Evolutionary conservation across 2,113 vertebrate species (phyloP).

Genomic region (Alosa alosa): DNA sequence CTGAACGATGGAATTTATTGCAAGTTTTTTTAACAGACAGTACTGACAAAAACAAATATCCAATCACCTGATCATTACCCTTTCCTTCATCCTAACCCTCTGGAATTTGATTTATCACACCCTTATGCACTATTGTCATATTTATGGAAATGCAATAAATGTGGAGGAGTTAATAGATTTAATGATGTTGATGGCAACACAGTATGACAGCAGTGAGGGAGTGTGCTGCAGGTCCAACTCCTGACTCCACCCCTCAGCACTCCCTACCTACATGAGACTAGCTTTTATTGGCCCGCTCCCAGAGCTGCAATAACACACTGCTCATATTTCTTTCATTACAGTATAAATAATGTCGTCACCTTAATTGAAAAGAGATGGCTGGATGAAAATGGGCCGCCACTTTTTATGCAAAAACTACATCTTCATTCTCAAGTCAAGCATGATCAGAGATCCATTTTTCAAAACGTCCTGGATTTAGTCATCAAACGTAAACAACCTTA

Average conservation of each 20-base stretch:
- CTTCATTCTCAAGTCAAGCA: neutral
- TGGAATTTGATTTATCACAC: neutral
- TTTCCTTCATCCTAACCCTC: neutral
- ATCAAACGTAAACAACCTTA: neutral
- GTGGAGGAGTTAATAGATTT: conserved; percentile 18
- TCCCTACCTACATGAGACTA: conserved; percentile 40
- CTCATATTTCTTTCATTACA: conserved; percentile 36
- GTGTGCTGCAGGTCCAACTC: conserved; percentile 25
- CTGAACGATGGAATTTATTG: too few relatives aligned
- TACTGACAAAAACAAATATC: neutral
- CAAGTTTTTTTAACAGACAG: neutral
- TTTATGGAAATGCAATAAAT: conserved; percentile 21
- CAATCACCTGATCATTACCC: neutral
- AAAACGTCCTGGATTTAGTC: neutral
- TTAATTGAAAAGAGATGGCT: conserved; percentile 48
- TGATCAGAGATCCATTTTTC: neutral
- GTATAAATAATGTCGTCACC: conserved; percentile 48
- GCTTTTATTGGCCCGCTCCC: conserved; percentile 56
- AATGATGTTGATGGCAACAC: conserved; percentile 42
- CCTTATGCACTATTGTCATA: neutral
- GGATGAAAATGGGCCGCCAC: neutral
- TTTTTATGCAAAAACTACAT: neutral
- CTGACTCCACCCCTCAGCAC: conserved; percentile 28
- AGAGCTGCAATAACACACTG: conserved; percentile 42
- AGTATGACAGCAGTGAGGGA: neutral